Conservation (phyloP, 1,140 invertebrate species). For the Drosophila pachea region DNA sequence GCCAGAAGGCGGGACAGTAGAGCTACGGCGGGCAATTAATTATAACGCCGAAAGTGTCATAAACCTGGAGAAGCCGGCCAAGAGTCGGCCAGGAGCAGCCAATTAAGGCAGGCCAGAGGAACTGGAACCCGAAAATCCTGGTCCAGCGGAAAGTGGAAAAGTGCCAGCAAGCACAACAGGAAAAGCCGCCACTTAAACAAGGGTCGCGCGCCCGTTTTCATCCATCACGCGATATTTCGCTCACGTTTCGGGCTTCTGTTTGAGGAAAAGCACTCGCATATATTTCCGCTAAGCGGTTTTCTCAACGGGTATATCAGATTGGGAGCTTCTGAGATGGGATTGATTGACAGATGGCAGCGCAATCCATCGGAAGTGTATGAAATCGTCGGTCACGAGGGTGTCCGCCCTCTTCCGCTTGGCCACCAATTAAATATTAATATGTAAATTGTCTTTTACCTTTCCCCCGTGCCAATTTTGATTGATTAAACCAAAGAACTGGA, state of each 20-base stretch:
- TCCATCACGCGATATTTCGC: conserved; percentile 19
- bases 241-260: conserved; percentile 24
- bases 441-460: conserved; percentile 17
- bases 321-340: background rate
- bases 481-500: background rate
- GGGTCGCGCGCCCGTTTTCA: conserved; percentile 22
- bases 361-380: conserved; percentile 5
- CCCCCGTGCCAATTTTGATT: background rate
- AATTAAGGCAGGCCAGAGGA: conserved; percentile 40
- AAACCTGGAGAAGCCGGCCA: conserved; percentile 45
- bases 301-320: background rate
- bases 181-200: conserved; percentile 11
- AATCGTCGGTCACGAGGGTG: conserved; percentile 9
- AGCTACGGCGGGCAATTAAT: conserved; percentile 62
- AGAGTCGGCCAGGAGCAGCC: conserved; percentile 31
- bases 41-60: conserved; percentile 65
- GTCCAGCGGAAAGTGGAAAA: background rate
- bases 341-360: background rate
- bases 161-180: background rate
- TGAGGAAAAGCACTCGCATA: background rate
- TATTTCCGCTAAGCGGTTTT: background rate
- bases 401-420: background rate
- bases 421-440: conserved; percentile 54
- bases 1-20: conserved; percentile 18
- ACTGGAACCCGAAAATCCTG: conserved; percentile 16